These are phyloP conservation scores for Pristionchus arcanus DNA, from an alignment of 2,888 invertebrate species.

Conservation along the genomic window DNA sequence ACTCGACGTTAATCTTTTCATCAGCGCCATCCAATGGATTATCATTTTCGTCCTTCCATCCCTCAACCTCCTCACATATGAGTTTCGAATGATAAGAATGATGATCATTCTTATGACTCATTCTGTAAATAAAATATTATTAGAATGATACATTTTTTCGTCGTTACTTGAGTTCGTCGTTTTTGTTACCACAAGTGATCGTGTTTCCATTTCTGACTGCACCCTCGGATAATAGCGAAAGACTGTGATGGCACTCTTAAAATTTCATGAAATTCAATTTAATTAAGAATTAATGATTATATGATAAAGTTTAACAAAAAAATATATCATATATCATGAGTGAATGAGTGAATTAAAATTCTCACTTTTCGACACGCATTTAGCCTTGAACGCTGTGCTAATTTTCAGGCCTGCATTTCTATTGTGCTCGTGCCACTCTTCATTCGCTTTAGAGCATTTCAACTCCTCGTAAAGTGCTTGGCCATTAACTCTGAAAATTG, in stretches of 20 bases:
- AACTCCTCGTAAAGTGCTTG: not conserved
- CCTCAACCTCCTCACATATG: not conserved
- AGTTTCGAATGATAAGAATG: not conserved
- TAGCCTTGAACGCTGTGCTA: not conserved
- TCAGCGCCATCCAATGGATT: not conserved
- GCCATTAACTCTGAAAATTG: not conserved
- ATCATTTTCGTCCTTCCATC: not conserved
- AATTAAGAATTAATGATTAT: not conserved
- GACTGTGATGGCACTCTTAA: not conserved
- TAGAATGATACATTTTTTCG: too few species aligned
- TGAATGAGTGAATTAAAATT: too few species aligned
- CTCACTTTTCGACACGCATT: not conserved
- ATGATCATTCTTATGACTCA: too few species aligned
- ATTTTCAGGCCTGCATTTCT: not conserved
- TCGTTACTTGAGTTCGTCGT: too few species aligned
- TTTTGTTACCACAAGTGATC: too few species aligned
- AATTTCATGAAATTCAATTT: not conserved
- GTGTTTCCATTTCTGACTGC: not conserved
- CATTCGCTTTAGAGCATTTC: not conserved
- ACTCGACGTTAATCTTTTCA: not conserved
- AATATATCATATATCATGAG: too few species aligned
- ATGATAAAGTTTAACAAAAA: too few species aligned
- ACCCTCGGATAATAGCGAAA: not conserved
- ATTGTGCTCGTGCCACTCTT: not conserved
- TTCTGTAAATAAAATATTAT: too few species aligned